Conservation (phyloP, 2,113 vertebrate species). For the Daboia siamensis region DNA sequence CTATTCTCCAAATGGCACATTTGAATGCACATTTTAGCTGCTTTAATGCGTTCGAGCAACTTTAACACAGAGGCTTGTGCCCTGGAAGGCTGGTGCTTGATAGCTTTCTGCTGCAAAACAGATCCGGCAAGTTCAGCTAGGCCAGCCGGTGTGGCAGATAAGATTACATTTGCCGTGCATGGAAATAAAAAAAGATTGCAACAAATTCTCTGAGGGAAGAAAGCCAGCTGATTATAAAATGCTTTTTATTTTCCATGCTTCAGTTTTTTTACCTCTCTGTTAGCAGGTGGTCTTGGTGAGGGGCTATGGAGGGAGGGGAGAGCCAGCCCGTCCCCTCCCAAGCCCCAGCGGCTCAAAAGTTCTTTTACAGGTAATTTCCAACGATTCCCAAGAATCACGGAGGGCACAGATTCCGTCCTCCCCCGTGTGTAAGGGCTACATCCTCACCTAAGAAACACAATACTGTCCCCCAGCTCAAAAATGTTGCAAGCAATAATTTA, state of each 20-base stretch:
- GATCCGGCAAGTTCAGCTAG: background rate
- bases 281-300: conserved; percentile 8
- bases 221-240: conserved; percentile 47
- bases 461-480: background rate
- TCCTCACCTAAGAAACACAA: background rate
- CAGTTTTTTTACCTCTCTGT: conserved; percentile 42
- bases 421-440: background rate
- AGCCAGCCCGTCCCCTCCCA: conserved; percentile 23
- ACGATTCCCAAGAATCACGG: background rate
- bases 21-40: conserved; percentile 26
- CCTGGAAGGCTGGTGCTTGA: conserved; percentile 33
- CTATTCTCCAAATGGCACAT: conserved; percentile 4
- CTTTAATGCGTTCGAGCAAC: conserved; percentile 26
- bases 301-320: conserved; percentile 34
- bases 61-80: conserved; percentile 1
- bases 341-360: background rate
- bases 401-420: background rate
- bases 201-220: conserved; percentile 54
- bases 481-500: background rate
- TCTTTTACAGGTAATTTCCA: background rate
- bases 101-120: conserved; percentile 27
- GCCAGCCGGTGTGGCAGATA: conserved; percentile 33
- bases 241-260: conserved; percentile 20
- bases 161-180: conserved; percentile 51
- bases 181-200: conserved; percentile 57